Evolutionary conservation across 2,888 invertebrate genomes (phyloP).

Genomic region (Polyommatus icarus): DNA sequence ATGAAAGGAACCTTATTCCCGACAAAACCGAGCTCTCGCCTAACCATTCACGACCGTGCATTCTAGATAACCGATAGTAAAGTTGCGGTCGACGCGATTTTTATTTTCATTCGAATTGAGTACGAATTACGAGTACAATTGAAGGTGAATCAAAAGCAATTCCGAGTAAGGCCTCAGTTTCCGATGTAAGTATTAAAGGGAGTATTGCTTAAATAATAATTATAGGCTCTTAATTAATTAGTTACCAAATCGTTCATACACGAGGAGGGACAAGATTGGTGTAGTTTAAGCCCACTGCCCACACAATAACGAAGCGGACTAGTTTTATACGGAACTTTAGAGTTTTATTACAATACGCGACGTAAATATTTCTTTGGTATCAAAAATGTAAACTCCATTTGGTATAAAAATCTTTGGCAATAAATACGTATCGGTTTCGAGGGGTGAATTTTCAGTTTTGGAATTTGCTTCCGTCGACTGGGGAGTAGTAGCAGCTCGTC

Average conservation of each 20-base stretch:
- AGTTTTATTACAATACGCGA: slow-evolving; percentile 4
- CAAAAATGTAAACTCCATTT: slow-evolving; percentile 18
- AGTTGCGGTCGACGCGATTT: not conserved
- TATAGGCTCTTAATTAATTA: not conserved
- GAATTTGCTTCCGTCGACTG: slow-evolving; percentile 89
- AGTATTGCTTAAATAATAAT: not conserved
- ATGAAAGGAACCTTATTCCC: not conserved
- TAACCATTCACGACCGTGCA: no score
- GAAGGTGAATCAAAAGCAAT: no score
- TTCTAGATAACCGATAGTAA: not conserved
- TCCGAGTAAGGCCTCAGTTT: not conserved
- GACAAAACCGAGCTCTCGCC: no score
- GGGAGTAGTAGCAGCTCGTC: slow-evolving; percentile 91
- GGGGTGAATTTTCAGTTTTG: slow-evolving; percentile 49
- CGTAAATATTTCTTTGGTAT: slow-evolving; percentile 11
- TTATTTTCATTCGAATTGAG: no score
- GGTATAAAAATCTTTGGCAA: slow-evolving; percentile 32
- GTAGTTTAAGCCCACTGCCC: not conserved
- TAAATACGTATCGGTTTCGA: slow-evolving; percentile 27
- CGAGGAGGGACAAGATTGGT: not conserved
- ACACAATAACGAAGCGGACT: not conserved
- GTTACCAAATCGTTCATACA: not conserved
- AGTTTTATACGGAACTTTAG: not conserved
- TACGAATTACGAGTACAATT: no score
- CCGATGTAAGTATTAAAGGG: not conserved